A percentile compares a stretch with the other conserved stretches of the same genome.
Conservation (phyloP, 2,113 vertebrate genomes). For the Erythrocercus mccallii region DNA sequence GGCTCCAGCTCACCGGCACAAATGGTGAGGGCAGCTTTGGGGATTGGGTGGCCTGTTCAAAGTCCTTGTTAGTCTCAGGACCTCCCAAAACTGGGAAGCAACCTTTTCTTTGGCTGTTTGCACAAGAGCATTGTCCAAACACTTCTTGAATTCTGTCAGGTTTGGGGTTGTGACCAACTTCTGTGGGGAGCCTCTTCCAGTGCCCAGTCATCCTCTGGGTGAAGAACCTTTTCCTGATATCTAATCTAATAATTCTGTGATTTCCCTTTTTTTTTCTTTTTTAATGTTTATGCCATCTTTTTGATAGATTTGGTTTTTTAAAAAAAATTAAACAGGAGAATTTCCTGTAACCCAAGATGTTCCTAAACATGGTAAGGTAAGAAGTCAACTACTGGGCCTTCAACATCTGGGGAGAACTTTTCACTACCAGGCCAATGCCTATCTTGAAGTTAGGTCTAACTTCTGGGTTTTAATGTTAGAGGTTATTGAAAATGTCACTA, state of each 20-base stretch:
- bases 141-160: background rate
- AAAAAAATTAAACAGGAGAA: background rate
- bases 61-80: background rate
- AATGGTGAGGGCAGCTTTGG: background rate
- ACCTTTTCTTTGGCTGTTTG: background rate
- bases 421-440: background rate
- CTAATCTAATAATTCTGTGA: background rate
- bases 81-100: rapidly evolving
- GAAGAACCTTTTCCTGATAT: background rate
- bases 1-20: background rate
- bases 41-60: background rate
- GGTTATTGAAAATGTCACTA: background rate
- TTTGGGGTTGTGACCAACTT: background rate
- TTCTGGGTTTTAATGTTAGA: background rate
- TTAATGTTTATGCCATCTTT: background rate
- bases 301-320: too few relatives aligned
- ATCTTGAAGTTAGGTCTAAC: background rate
- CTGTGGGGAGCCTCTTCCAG: background rate
- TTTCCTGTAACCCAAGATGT: background rate
- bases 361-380: background rate
- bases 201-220: too few relatives aligned
- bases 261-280: background rate
- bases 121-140: background rate
- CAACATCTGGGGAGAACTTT: background rate
- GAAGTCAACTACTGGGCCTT: background rate